Evolutionary conservation across 2,113 vertebrate genomes (phyloP).

Genomic region (Strix aluco): DNA sequence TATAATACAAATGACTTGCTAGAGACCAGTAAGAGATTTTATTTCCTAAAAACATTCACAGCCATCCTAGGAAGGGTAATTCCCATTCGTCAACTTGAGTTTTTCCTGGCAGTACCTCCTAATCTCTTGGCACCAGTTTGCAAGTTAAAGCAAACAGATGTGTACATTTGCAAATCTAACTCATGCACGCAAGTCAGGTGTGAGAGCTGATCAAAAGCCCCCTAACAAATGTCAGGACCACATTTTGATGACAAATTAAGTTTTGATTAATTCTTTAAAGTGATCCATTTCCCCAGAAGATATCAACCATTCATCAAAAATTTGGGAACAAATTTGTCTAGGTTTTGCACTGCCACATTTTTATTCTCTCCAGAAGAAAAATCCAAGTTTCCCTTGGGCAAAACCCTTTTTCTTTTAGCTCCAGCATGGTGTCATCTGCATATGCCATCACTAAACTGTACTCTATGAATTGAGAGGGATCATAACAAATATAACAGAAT

Average conservation of each 20-base stretch:
- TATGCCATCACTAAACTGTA: background rate
- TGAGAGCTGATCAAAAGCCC: slow-evolving; percentile 12
- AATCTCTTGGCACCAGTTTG: slow-evolving; percentile 18
- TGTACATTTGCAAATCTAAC: background rate
- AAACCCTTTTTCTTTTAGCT: background rate
- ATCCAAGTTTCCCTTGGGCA: background rate
- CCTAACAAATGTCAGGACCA: background rate
- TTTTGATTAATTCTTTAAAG: background rate
- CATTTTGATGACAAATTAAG: background rate
- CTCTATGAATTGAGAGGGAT: background rate
- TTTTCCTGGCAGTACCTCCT: slow-evolving; percentile 54
- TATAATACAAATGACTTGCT: slow-evolving; percentile 30
- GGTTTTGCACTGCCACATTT: background rate
- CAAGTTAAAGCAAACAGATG: slow-evolving; percentile 9
- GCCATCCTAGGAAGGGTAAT: slow-evolving; percentile 60
- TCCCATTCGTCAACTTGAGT: slow-evolving; percentile 59
- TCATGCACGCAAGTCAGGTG: slow-evolving; percentile 16
- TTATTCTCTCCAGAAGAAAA: background rate
- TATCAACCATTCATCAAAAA: background rate
- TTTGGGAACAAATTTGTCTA: background rate
- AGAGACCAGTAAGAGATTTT: slow-evolving; percentile 5
- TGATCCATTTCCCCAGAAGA: background rate
- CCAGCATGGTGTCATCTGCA: background rate
- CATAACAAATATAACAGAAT: background rate
- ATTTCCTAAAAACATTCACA: slow-evolving; percentile 49